A percentile compares a stretch with the other conserved stretches of the same genome.
These are phyloP conservation scores for Microcebus murinus DNA, from an alignment of 2,113 vertebrate genomes.

Conservation along the genomic window DNA sequence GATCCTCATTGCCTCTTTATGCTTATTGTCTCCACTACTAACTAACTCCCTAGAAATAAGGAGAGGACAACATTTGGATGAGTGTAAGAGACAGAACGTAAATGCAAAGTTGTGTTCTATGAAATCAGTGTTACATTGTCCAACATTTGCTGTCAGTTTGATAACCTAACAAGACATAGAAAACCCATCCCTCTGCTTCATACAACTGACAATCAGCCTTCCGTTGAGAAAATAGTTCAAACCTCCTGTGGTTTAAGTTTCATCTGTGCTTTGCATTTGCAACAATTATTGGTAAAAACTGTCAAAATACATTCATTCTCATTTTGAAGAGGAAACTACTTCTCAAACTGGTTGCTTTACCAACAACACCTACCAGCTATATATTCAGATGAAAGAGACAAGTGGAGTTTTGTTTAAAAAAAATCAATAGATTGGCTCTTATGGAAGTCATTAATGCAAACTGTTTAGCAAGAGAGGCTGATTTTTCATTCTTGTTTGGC, in stretches of 20 bases:
- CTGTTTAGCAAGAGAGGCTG: slow-evolving; percentile 63
- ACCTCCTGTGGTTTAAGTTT: background rate
- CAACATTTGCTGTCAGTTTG: background rate
- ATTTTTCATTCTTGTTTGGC: slow-evolving; percentile 60
- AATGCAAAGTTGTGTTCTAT: background rate
- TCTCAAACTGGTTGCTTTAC: slow-evolving; percentile 42
- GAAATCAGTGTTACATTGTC: background rate
- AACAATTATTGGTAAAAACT: slow-evolving; percentile 50
- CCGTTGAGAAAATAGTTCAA: background rate
- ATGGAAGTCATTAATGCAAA: slow-evolving; percentile 69
- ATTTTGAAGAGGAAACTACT: slow-evolving; percentile 57
- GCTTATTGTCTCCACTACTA: background rate
- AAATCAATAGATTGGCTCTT: slow-evolving; percentile 73
- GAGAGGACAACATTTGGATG: background rate
- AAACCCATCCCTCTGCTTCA: background rate
- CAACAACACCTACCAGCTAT: slow-evolving; percentile 60
- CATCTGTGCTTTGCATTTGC: background rate
- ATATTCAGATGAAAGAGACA: slow-evolving; percentile 67
- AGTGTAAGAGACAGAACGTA: background rate
- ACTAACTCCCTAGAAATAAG: background rate
- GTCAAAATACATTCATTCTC: slow-evolving; percentile 49
- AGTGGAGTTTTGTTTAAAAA: slow-evolving; percentile 45
- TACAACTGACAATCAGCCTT: background rate
- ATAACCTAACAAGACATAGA: background rate
- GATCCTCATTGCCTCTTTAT: background rate